A percentile compares a stretch with the other conserved stretches of the same genome.
phyloP scores from a whole-genome alignment of 2,888 invertebrate species.

The Alsophila aescularia region DNA sequence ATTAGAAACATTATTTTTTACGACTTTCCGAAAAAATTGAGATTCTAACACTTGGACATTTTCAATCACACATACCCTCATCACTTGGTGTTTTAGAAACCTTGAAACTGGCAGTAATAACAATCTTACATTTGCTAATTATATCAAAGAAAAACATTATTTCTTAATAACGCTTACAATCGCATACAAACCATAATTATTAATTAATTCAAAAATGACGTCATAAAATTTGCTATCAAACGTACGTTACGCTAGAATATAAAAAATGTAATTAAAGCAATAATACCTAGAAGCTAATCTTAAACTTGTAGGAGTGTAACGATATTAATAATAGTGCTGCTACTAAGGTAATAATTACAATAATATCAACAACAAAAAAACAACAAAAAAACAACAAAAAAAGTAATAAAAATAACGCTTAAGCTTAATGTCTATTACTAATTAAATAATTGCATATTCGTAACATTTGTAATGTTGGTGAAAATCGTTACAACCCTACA shows the following conservation, averaged over 20 bases:
- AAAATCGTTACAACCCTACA: conserved; percentile 34
- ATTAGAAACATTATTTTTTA: conserved; percentile 15
- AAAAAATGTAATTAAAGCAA: conserved; percentile 58
- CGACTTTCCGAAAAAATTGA: conserved; percentile 23
- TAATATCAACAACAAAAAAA: background rate
- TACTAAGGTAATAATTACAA: background rate
- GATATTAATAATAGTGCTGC: conserved; percentile 23
- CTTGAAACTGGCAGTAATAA: conserved; percentile 75
- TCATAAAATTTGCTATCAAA: conserved; percentile 70
- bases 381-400: background rate
- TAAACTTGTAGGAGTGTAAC: conserved; percentile 49
- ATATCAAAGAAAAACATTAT: conserved; percentile 9
- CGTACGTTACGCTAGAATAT: conserved; percentile 57
- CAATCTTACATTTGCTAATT: conserved; percentile 57
- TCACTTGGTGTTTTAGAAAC: conserved; percentile 74
- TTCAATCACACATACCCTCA: conserved; percentile 57
- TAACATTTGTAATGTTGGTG: background rate
- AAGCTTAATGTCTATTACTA: background rate
- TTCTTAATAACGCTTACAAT: conserved; percentile 53
- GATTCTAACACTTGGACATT: conserved; percentile 55
- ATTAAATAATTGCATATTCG: too few species aligned
- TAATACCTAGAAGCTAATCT: conserved; percentile 47
- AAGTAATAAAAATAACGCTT: too few species aligned
- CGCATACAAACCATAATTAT: conserved; percentile 57
- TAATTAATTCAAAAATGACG: conserved; percentile 53